Base-by-base conservation (phyloP, 2,113 vertebrate genomes). In the Astatoreochromis straeleni region DNA sequence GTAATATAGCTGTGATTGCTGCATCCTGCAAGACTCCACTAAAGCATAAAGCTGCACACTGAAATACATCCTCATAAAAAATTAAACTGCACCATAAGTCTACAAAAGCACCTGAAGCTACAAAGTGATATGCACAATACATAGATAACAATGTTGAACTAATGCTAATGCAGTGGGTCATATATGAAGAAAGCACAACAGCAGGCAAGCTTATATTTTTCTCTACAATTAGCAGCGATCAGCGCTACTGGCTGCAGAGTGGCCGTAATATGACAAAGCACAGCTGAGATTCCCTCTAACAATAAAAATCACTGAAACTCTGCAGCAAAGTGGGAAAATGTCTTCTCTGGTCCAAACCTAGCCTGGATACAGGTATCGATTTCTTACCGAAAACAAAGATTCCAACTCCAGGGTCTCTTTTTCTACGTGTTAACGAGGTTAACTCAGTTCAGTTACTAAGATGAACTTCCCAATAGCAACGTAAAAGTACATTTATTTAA, bases 321-420 rank as follows among this genome's bases (percentile, higher is more conserved):
- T 83, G 31, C 51, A 81, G 33, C 51, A 33, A 51, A 78, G 45
- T 78, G 2, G 14, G 31, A 70, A 80, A 78, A 58, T 19, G 0
- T 81, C 38, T 24, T 31, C 14, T 86, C 6, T 31, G 42, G 26
- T 33, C 45, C 16, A 31, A 78, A 13, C 26, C 9, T 21, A 24
- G 16, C 21, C 10, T 63, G 7, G 45, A 11, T 33, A 14, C 45
- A 68, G 13, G 12, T 78, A 81, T 38, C 13, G n/a, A 68, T 65
- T 42, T 10, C 45, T 88, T 9, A 19, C 42, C 8, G 24, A 85
- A 83, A 87, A 57, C 84, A 83, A 87, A 80, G 17, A 88, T 54
- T 84, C 58, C 84, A 85, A 89, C 93, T 95, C 94, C 93, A 92
- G 93, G 94, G 93, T 94, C 94, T 95, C 83, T 81, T 51, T 70